Base-by-base conservation (phyloP, 2,888 invertebrate genomes). In the Trilocha varians region DNA sequence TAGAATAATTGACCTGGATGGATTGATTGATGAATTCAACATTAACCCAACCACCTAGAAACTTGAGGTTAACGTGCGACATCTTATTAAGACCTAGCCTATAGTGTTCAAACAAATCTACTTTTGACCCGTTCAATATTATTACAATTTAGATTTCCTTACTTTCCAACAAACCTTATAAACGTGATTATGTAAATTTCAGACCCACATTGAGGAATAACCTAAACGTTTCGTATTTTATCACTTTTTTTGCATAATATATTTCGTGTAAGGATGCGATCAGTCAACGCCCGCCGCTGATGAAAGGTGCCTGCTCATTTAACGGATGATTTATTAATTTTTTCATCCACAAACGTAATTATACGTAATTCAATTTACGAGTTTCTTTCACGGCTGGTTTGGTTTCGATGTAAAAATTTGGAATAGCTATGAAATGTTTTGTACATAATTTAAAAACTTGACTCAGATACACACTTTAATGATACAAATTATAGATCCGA, bases 221-320 rank as follows among this genome's bases (percentile, higher is more conserved):
- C 70, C 76, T 77, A 78, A 79, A 74, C 77, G 70, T 76, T 74
- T 76, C 66, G 74, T 72, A 74, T 79, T 78, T 78, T 76, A 75
- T 73, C 70, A 74, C 65, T 69, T 70, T 74, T 76, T 25, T 73
- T 70, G 65, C 70, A 72, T 72, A 70, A 72, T 70, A 69, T 65
- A 72, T 74, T 75, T 73, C 66, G 59, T 65, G 63, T 75, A 69
- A 70, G 70, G 73, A 63, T 52, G 56, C 68, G 65, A 78, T 78
- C 77, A 68, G 64, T 77, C 73, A 76, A 59, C 54, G 50, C 53
- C 58, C 57, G 64, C 65, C 65, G 53, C 43, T 48, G 53, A 43
- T 60, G 56, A 61, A 60, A 65, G 59, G 61, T 57, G 51, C 58
- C 55, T 57, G 59, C 61, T 62, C 62, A 64, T 70, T 73, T 67